Evolutionary conservation across 2,888 invertebrate species (phyloP).

Genomic region (Chirona hameri): DNA sequence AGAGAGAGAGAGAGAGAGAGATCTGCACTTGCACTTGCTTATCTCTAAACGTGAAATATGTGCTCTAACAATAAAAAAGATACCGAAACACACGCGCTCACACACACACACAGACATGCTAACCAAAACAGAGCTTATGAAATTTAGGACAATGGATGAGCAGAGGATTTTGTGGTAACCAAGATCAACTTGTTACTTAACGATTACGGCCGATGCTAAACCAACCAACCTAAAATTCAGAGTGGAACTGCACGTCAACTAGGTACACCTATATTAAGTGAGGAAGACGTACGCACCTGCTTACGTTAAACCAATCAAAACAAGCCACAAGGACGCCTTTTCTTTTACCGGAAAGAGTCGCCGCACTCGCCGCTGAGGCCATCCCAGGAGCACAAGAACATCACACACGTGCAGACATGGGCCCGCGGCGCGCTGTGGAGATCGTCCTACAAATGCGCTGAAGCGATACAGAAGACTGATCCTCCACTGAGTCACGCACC

Average conservation of each 20-base stretch:
- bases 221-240: neutral
- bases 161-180: neutral
- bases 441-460: constrained; percentile 3
- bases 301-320: neutral
- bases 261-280: neutral
- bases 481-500: neutral
- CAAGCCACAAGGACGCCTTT: neutral
- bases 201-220: neutral
- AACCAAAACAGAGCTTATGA: neutral
- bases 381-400: neutral
- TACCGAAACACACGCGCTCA: neutral
- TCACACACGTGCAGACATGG: neutral
- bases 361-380: neutral
- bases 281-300: neutral
- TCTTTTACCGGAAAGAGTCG: neutral
- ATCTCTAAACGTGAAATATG: neutral
- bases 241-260: neutral
- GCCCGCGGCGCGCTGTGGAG: neutral
- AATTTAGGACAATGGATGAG: too few relatives aligned
- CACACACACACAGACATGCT: neutral
- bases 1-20: neutral
- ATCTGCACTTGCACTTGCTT: neutral
- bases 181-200: neutral
- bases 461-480: constrained; percentile 4
- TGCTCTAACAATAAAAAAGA: constrained; percentile 1